phyloP scores from a whole-genome alignment of 30 jellyfish, hydroid and myxozoan genomes.

The Morbakka virulenta region DNA sequence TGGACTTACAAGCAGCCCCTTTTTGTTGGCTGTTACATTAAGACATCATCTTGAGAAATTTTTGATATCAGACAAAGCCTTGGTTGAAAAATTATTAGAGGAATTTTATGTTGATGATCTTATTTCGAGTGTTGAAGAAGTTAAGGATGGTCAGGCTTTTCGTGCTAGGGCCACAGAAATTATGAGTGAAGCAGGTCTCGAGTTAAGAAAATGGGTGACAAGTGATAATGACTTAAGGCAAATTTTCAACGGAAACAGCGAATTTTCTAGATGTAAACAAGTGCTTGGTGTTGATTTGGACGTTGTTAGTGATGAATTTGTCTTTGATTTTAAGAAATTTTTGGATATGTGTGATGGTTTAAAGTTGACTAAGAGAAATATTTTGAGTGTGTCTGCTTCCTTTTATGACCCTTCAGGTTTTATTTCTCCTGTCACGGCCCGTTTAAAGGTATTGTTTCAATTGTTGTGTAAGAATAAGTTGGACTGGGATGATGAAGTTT shows the following conservation, averaged over 20 bases:
- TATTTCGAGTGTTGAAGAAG: not conserved
- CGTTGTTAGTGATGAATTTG: too few species aligned
- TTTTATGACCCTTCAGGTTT: too few species aligned
- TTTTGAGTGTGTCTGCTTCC: too few species aligned
- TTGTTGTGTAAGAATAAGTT: too few species aligned
- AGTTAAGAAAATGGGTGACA: not conserved
- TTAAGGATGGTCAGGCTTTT: not conserved
- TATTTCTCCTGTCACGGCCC: too few species aligned
- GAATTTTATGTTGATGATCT: too few species aligned
- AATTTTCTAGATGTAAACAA: not conserved
- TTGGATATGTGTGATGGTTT: too few species aligned
- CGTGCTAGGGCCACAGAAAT: not conserved
- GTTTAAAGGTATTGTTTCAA: too few species aligned
- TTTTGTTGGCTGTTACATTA: too few species aligned
- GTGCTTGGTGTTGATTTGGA: not conserved
- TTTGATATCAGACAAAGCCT: not conserved
- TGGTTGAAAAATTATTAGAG: not conserved
- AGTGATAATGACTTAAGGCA: not conserved
- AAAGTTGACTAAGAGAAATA: too few species aligned
- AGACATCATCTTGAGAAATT: not conserved
- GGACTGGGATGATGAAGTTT: too few species aligned
- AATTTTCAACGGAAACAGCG: not conserved
- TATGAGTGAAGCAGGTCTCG: not conserved
- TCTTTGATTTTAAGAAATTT: too few species aligned
- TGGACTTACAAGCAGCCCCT: constrained; percentile 39